Conservation (phyloP, 2,113 vertebrate genomes). For the Sminthopsis crassicaudata region DNA sequence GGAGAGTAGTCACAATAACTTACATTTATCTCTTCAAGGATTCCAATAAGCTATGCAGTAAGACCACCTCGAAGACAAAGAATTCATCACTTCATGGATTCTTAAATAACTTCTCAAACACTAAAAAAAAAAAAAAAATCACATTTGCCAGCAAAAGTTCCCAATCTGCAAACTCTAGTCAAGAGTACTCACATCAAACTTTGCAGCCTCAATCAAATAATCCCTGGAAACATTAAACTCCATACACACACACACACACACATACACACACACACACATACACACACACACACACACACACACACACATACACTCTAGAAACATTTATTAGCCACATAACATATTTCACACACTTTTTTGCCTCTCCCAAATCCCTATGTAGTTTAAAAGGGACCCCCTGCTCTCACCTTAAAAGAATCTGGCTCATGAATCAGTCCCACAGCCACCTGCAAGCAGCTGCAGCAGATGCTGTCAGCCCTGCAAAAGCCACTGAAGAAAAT, state of each 20-base stretch:
- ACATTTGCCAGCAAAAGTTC: neutral
- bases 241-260: neutral
- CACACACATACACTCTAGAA: neutral
- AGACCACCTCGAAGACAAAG: neutral
- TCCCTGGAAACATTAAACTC: neutral
- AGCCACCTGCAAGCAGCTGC: neutral
- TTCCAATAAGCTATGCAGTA: neutral
- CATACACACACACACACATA: neutral
- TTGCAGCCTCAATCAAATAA: conserved; percentile 1
- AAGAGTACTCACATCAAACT: neutral
- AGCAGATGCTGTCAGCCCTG: neutral
- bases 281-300: neutral
- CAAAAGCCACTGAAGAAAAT: neutral
- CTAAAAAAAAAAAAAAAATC: neutral
- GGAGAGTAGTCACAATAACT: neutral
- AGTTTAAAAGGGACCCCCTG: neutral
- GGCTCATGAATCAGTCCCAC: neutral
- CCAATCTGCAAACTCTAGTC: neutral
- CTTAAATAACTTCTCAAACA: neutral
- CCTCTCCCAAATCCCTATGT: neutral
- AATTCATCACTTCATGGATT: neutral
- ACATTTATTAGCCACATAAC: neutral
- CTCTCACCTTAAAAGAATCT: neutral
- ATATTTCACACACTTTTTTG: neutral
- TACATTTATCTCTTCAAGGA: neutral